A percentile compares a stretch with the other conserved stretches of the same genome.
Evolutionary conservation across 1,140 invertebrate genomes (phyloP).

Genomic region (Ptiloglossa arizonensis): DNA sequence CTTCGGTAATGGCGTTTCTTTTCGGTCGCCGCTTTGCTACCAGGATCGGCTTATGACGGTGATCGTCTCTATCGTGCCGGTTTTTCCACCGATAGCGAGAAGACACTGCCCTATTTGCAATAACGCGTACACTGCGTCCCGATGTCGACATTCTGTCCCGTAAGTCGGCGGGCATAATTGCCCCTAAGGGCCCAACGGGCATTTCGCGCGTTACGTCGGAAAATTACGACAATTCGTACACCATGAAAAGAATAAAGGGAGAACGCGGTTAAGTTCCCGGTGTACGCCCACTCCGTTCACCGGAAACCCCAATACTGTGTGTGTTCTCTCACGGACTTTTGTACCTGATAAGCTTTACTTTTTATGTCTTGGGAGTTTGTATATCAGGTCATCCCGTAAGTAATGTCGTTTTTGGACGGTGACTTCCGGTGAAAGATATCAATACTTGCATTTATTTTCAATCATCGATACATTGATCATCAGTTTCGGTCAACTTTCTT

Average conservation of each 20-base stretch:
- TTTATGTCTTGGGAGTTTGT: too few relatives aligned
- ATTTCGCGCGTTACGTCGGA: background rate
- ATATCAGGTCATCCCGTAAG: too few relatives aligned
- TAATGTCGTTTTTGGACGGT: too few relatives aligned
- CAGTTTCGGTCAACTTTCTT: too few relatives aligned
- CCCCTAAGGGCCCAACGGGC: too few relatives aligned
- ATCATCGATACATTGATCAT: too few relatives aligned
- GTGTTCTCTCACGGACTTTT: too few relatives aligned
- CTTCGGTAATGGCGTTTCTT: slow-evolving; percentile 36
- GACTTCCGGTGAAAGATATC: too few relatives aligned
- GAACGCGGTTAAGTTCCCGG: background rate
- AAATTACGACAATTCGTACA: slow-evolving; percentile 26
- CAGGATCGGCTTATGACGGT: slow-evolving; percentile 8
- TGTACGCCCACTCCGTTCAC: background rate
- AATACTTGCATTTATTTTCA: too few relatives aligned
- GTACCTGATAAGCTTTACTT: too few relatives aligned
- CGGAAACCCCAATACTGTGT: background rate
- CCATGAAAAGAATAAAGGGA: background rate
- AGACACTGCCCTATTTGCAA: slow-evolving; percentile 21
- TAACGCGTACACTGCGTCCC: slow-evolving; percentile 14
- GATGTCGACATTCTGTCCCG: slow-evolving; percentile 23
- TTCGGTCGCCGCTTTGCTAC: slow-evolving; percentile 9
- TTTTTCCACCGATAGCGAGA: slow-evolving; percentile 15
- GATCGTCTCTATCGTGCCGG: slow-evolving; percentile 16
- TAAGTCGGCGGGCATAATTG: slow-evolving; percentile 21